Evolutionary conservation across 2,888 invertebrate genomes (phyloP).

Genomic region (Melanargia galathea): DNA sequence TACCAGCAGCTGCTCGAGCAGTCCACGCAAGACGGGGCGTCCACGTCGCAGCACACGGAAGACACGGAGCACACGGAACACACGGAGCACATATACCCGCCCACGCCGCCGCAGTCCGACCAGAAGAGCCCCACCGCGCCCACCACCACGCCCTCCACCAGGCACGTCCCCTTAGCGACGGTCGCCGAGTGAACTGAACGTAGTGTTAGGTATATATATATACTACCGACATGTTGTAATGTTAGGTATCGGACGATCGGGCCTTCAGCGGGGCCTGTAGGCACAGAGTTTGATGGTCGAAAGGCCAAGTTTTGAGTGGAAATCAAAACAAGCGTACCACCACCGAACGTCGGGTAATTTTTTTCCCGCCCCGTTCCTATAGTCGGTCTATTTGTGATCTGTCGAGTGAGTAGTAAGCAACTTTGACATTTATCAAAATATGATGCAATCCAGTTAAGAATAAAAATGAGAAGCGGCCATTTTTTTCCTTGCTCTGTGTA

Average conservation of each 20-base stretch:
- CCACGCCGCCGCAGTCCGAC: slow-evolving; percentile 73
- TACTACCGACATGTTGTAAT: slow-evolving; percentile 8
- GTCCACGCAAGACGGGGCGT: slow-evolving; percentile 47
- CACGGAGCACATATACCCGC: slow-evolving; percentile 65
- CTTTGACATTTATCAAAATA: too few relatives aligned
- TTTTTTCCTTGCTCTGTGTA: too few relatives aligned
- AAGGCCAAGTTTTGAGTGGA: not conserved
- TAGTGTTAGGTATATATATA: slow-evolving; percentile 18
- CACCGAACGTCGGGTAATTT: not conserved
- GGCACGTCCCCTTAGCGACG: slow-evolving; percentile 47
- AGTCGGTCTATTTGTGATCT: too few relatives aligned
- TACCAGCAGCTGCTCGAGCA: slow-evolving; percentile 61
- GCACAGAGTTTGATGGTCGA: not conserved
- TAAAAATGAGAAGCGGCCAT: too few relatives aligned
- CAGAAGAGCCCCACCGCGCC: slow-evolving; percentile 74
- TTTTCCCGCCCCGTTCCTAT: too few relatives aligned
- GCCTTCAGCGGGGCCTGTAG: not conserved
- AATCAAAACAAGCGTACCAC: not conserved
- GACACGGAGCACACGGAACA: slow-evolving; percentile 51
- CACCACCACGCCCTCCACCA: slow-evolving; percentile 62
- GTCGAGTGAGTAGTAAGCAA: too few relatives aligned
- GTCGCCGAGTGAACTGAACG: slow-evolving; percentile 39
- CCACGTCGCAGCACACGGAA: slow-evolving; percentile 48
- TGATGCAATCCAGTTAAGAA: too few relatives aligned
- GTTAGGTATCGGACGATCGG: not conserved